Evolutionary conservation across 2,888 invertebrate species (phyloP).

Genomic region (Brachypalpus laphriformis): DNA sequence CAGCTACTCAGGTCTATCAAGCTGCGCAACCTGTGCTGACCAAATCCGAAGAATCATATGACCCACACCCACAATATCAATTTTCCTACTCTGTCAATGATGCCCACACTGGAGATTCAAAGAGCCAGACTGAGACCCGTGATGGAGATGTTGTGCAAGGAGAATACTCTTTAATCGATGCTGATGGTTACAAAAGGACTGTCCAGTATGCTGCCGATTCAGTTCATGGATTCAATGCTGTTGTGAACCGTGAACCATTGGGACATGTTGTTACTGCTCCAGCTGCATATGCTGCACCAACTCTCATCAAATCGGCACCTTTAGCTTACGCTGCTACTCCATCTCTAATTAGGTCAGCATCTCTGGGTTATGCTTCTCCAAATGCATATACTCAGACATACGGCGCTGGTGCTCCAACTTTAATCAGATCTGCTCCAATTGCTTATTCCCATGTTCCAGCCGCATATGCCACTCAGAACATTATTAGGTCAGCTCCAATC

Average conservation of each 20-base stretch:
- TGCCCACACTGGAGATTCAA: conserved; percentile 82
- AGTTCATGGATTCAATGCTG: conserved; percentile 83
- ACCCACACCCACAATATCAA: conserved; percentile 75
- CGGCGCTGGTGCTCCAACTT: conserved; percentile 9
- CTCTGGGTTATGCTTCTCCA: conserved; percentile 1
- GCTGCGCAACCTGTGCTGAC: conserved; percentile 55
- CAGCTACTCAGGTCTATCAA: conserved; percentile 72
- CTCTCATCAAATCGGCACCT: conserved; percentile 45
- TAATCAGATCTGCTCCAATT: conserved; percentile 49
- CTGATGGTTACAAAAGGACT: conserved; percentile 82
- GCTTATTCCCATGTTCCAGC: conserved; percentile 45
- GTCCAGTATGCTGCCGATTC: conserved; percentile 83
- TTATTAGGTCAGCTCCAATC: conserved; percentile 49
- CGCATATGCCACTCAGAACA: conserved; percentile 47
- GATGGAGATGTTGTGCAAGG: conserved; percentile 83
- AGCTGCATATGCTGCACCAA: conserved; percentile 52
- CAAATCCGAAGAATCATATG: conserved; percentile 53
- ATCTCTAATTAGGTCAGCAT: conserved; percentile 16
- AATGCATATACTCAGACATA: neutral
- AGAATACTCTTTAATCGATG: conserved; percentile 82
- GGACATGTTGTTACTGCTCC: conserved; percentile 46
- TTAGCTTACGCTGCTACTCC: conserved; percentile 41
- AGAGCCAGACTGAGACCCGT: conserved; percentile 82
- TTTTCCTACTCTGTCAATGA: conserved; percentile 81
- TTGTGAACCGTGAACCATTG: conserved; percentile 81